phyloP scores from a whole-genome alignment of 2,113 vertebrate genomes.

The Chrysemys picta region DNA sequence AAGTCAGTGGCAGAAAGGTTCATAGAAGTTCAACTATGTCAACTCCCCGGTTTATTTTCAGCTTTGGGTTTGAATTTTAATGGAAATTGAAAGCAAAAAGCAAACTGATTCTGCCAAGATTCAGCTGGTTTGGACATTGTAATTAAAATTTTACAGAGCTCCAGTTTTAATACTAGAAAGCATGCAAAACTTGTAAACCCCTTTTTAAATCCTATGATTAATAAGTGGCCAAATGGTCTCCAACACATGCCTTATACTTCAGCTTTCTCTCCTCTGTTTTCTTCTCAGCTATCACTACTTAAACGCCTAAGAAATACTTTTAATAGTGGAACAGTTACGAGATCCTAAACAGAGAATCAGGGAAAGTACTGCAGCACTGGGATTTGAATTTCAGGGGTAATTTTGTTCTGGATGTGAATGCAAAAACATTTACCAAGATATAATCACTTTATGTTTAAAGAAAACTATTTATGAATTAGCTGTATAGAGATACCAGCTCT shows the following conservation, averaged over 20 bases:
- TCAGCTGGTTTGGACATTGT: neutral
- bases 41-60: neutral
- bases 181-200: neutral
- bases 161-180: neutral
- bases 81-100: neutral
- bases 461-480: neutral
- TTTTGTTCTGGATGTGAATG: neutral
- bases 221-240: neutral
- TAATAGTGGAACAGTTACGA: neutral
- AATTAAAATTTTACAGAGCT: neutral
- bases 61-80: neutral
- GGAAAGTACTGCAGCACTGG: rapidly evolving
- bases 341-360: neutral
- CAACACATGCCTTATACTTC: rapidly evolving
- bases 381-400: neutral
- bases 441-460: neutral
- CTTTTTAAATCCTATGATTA: neutral
- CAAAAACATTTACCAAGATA: neutral
- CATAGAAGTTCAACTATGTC: neutral
- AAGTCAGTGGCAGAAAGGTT: neutral
- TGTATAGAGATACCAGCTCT: neutral
- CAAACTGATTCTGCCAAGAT: neutral
- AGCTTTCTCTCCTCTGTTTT: neutral
- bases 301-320: neutral
- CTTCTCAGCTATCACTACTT: neutral